Percentiles rank a stretch among this genome's conserved stretches.
These are phyloP conservation scores for Poecilobothrus nobilitatus DNA, from an alignment of 2,888 invertebrate species.

Conservation along the genomic window DNA sequence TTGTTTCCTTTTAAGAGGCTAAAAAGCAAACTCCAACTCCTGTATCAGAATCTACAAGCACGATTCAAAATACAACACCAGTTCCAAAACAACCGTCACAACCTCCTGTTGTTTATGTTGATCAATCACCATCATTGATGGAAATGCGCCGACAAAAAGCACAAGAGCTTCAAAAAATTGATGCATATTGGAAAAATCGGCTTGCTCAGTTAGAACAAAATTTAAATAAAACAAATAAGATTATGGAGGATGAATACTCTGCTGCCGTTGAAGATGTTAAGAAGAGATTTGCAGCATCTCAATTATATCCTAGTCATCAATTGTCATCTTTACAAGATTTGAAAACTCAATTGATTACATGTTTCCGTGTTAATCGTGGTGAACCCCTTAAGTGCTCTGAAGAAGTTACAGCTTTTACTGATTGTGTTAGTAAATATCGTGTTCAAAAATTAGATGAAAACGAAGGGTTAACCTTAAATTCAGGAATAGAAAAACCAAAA, in stretches of 20 bases:
- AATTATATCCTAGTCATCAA: constrained; percentile 30
- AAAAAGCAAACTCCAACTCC: constrained; percentile 19
- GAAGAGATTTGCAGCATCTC: constrained; percentile 39
- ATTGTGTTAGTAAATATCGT: constrained; percentile 53
- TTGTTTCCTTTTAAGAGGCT: too few species aligned
- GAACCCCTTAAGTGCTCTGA: constrained; percentile 53
- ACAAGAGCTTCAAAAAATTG: constrained; percentile 51
- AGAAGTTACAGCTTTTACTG: constrained; percentile 52
- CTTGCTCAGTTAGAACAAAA: constrained; percentile 48
- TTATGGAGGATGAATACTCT: constrained; percentile 52
- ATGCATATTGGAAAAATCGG: constrained; percentile 53
- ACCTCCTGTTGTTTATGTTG: constrained; percentile 25
- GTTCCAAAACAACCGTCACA: constrained; percentile 23
- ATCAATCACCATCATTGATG: constrained; percentile 37
- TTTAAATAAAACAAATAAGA: constrained; percentile 49
- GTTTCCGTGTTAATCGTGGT: constrained; percentile 52
- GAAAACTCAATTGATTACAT: constrained; percentile 50
- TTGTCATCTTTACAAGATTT: constrained; percentile 49
- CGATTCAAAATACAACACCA: constrained; percentile 7
- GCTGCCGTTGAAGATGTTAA: constrained; percentile 47
- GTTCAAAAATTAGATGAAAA: constrained; percentile 38
- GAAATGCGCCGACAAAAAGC: constrained; percentile 49
- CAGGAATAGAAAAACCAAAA: constrained; percentile 20
- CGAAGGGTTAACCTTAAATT: not conserved
- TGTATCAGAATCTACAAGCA: constrained; percentile 17